Conservation (phyloP, 2,113 vertebrate species). For the Campylomormyrus numenius region DNA sequence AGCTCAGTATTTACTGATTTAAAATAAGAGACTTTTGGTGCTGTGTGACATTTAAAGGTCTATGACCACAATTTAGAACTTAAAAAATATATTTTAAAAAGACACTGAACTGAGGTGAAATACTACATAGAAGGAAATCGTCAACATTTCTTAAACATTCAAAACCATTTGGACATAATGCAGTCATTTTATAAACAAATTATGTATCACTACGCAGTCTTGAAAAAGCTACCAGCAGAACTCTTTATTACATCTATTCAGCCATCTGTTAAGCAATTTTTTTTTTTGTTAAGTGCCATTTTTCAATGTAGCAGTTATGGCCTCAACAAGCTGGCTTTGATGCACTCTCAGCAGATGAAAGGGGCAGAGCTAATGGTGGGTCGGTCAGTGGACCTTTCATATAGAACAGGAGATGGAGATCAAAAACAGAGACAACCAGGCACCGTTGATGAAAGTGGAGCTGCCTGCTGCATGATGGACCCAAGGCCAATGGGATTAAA, state of each 20-base stretch:
- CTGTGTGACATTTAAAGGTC: neutral
- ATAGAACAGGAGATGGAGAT: slow-evolving; percentile 33
- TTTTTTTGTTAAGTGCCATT: slow-evolving; percentile 12
- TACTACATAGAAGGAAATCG: neutral
- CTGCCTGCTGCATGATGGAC: neutral
- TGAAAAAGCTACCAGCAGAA: neutral
- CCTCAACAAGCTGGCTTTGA: slow-evolving; percentile 31
- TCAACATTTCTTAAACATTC: neutral
- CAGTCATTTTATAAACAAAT: neutral
- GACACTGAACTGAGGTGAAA: neutral
- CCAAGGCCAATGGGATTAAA: slow-evolving; percentile 23
- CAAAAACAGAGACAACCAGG: slow-evolving; percentile 30
- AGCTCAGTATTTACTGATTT: neutral
- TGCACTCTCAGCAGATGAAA: slow-evolving; percentile 35
- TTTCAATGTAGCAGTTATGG: slow-evolving; percentile 19
- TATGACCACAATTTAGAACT: neutral
- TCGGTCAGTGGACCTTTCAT: slow-evolving; percentile 34
- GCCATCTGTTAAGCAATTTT: neutral
- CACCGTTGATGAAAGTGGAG: slow-evolving; percentile 33
- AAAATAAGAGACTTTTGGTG: neutral
- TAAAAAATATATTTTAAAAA: neutral
- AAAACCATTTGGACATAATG: neutral
- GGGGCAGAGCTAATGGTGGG: slow-evolving; percentile 34
- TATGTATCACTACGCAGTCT: neutral
- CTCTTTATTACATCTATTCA: neutral